Percentiles rank a stretch among this genome's conserved stretches.
These are phyloP conservation scores for Zalophus californianus DNA, from an alignment of 2,797 vertebrate species.

Conservation along the genomic window DNA sequence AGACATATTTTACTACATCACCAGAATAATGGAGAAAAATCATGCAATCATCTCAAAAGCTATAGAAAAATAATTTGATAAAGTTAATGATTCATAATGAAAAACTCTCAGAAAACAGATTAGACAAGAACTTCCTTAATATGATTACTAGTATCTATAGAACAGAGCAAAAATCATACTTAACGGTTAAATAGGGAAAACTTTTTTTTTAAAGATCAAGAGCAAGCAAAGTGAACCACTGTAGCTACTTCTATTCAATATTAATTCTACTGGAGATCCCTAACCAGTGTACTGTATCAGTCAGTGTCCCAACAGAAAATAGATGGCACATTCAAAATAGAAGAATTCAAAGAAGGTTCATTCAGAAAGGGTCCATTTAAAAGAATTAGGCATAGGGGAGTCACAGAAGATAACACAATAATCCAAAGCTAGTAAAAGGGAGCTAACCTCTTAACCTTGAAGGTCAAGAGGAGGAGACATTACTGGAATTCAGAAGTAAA, in stretches of 20 bases:
- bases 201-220: neutral
- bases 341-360: neutral
- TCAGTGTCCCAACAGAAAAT: conserved; percentile 12
- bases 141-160: neutral
- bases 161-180: neutral
- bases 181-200: neutral
- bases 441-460: neutral
- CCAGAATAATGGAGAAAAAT: neutral
- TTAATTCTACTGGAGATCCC: neutral
- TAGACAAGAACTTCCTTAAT: neutral
- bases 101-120: neutral
- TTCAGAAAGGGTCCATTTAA: neutral
- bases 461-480: neutral
- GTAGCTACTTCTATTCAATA: neutral
- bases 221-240: neutral
- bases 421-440: neutral
- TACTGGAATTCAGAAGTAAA: neutral
- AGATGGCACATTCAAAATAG: neutral
- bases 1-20: neutral
- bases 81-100: neutral
- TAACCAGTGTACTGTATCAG: neutral
- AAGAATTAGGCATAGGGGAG: neutral
- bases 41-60: neutral
- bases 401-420: neutral
- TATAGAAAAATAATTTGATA: neutral